Evolutionary conservation across 2,888 invertebrate species (phyloP), one percentile per base, ranked within the genome.

Genomic region (Toxonevra muliebris): DNA sequence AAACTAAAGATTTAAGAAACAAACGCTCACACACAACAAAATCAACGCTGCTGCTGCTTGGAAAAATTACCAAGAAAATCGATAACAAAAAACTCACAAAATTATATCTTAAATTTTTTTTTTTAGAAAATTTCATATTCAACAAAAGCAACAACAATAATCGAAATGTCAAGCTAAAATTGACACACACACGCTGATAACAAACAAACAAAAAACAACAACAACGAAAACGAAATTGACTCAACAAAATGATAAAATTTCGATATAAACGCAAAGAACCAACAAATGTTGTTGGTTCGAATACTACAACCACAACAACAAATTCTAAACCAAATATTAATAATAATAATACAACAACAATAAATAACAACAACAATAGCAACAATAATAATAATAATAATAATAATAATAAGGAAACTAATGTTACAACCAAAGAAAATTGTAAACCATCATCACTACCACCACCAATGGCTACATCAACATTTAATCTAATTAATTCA

Each of bases 251-350:
- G 90, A 90, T 90, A 73, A 90, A 90, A 85, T 90, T 90, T 86
- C 88, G 90, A 72, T 90, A 90, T 76, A 90, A 90, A 78, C 88
- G 89, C 73, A 90, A 90, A 82, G 90, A 90, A 80, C 78, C 81
- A 71, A 76, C 74, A 64, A 81, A 80, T 72, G 76, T 82, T 74
- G 80, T 82, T 72, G 74, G 73, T 53, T 15, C 69, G 8, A 61
- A 55, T 62, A 61, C 11, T 45, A 43, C 54, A 43, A 48, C 53
- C 12, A 30, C 8, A 42, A 65, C 55, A 52, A 65, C 53, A 45
- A 17, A 58, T 30, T 42, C 61, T 11, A 50, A 52, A 30, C 41
- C 54, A n/a, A 42, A 59, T 43, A 64, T 42, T 63, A 53, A 61
- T 61, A 62, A 67, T 52, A 54, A 52, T 68, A 66, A 63, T 63